Evolutionary conservation across 1,140 invertebrate species (phyloP).

Genomic region (Frieseomelitta varia): DNA sequence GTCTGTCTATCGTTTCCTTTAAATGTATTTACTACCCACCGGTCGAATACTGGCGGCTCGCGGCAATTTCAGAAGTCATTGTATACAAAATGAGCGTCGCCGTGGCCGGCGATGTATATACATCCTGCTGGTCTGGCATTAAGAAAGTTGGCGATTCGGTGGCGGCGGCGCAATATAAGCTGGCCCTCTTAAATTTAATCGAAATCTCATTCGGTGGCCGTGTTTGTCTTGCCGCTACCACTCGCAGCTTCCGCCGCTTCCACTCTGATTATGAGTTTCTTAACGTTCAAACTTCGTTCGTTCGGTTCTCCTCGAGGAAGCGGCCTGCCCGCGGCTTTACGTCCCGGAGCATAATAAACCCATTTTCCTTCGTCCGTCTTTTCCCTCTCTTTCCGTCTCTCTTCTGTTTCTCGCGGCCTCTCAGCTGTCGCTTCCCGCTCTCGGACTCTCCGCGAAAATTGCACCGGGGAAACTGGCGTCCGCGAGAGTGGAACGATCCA

Average conservation of each 20-base stretch:
- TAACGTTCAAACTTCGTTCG: slow-evolving; percentile 64
- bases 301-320: not conserved
- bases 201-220: slow-evolving; percentile 57
- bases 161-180: slow-evolving; percentile 30
- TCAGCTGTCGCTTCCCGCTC: slow-evolving; percentile 36
- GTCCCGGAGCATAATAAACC: slow-evolving; percentile 62
- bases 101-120: not conserved
- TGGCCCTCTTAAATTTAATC: slow-evolving; percentile 59
- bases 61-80: slow-evolving; percentile 35
- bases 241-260: slow-evolving; percentile 45
- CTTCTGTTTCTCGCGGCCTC: not conserved
- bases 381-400: not conserved
- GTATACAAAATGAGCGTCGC: slow-evolving; percentile 35
- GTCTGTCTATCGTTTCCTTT: not conserved
- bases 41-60: not conserved
- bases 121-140: slow-evolving; percentile 38
- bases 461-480: not conserved
- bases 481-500: not conserved
- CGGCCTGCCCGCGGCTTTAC: slow-evolving; percentile 36
- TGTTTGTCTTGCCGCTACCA: slow-evolving; percentile 60
- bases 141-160: slow-evolving; percentile 55
- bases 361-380: slow-evolving; percentile 30
- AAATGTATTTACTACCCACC: not conserved
- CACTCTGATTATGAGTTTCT: slow-evolving; percentile 67
- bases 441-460: slow-evolving; percentile 46